Conservation (phyloP, 2,888 invertebrate species). For the Agrochola litura region DNA sequence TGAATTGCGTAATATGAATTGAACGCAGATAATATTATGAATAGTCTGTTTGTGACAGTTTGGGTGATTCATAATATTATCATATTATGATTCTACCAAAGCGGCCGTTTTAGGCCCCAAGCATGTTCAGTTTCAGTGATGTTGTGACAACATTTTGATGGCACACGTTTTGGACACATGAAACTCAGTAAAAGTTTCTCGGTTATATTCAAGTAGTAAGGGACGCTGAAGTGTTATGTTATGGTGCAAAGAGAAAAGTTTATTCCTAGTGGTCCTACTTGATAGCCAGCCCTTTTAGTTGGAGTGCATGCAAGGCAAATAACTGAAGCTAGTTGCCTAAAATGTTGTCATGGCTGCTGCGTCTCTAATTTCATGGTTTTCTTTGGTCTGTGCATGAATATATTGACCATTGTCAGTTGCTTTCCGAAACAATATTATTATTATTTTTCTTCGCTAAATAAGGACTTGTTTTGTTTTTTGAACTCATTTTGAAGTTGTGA, state of each 20-base stretch:
- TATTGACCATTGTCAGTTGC: background rate
- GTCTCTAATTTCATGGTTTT: background rate
- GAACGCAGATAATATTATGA: no score
- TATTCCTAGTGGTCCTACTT: conserved; percentile 43
- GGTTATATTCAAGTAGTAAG: conserved; percentile 23
- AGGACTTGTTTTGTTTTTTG: background rate
- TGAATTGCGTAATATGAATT: no score
- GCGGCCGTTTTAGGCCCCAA: no score
- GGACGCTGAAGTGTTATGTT: conserved; percentile 29
- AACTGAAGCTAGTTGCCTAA: background rate
- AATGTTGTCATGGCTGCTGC: background rate
- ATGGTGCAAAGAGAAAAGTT: conserved; percentile 50
- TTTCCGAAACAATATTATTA: background rate
- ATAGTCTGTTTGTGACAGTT: no score
- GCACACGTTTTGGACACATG: background rate
- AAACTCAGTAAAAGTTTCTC: conserved; percentile 21
- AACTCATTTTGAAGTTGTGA: conserved; percentile 4
- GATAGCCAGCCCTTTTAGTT: conserved; percentile 36
- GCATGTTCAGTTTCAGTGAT: conserved; percentile 4
- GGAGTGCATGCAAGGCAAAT: conserved; percentile 16
- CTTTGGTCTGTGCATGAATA: background rate
- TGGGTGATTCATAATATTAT: no score
- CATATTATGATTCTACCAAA: no score
- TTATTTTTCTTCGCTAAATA: background rate
- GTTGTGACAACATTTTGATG: conserved; percentile 3